These are phyloP conservation scores for Dendropsophus ebraccatus DNA, from an alignment of 2,113 vertebrate genomes.

Conservation along the genomic window DNA sequence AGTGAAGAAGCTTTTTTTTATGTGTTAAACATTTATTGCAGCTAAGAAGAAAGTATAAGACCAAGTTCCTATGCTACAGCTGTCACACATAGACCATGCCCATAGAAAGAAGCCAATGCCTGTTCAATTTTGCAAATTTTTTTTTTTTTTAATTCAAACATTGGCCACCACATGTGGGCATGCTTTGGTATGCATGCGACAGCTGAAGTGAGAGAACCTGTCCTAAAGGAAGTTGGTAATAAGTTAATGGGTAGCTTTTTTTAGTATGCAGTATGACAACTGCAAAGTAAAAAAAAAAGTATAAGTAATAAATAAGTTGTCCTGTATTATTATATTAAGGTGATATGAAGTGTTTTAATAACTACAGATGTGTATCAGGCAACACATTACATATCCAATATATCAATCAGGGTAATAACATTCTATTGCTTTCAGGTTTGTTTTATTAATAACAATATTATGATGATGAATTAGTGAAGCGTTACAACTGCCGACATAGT, in stretches of 20 bases:
- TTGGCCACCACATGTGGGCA: no score
- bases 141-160: no score
- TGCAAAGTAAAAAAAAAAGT: slow-evolving; percentile 50
- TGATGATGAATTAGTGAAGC: background rate
- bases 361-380: slow-evolving; percentile 60
- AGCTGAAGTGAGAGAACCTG: no score
- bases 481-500: background rate
- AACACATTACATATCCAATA: slow-evolving; percentile 57
- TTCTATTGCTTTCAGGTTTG: background rate
- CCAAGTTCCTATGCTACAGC: no score
- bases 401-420: background rate
- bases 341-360: slow-evolving; percentile 8
- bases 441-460: slow-evolving; percentile 36
- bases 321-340: slow-evolving; percentile 39
- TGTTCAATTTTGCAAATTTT: no score
- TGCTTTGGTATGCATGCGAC: no score
- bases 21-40: background rate
- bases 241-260: slow-evolving; percentile 42
- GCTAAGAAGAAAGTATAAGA: background rate
- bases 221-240: background rate
- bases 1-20: slow-evolving; percentile 16
- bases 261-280: slow-evolving; percentile 49
- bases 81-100: no score
- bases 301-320: background rate
- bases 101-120: no score